A percentile compares a stretch with the other conserved stretches of the same genome.
Conservation (phyloP, 1,140 invertebrate genomes). For the Anoplolepis gracilipes region DNA sequence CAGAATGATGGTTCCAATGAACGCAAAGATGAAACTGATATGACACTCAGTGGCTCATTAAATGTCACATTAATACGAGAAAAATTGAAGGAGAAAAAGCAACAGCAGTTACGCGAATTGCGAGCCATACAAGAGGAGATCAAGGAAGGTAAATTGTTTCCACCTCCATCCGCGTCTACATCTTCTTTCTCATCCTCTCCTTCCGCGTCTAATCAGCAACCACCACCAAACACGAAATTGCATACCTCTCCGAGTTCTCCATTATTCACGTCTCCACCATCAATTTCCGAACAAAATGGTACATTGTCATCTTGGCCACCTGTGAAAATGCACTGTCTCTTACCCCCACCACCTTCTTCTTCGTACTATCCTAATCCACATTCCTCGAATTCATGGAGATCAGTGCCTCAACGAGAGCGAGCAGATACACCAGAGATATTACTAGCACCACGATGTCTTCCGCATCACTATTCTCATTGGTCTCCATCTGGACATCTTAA, state of each 20-base stretch:
- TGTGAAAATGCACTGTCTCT: constrained; percentile 84
- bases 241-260: constrained; percentile 84
- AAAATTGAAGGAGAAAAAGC: constrained; percentile 95
- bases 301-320: constrained; percentile 82
- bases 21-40: constrained; percentile 88
- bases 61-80: constrained; percentile 93
- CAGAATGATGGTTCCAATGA: constrained; percentile 86
- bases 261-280: constrained; percentile 75
- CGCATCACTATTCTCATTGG: constrained; percentile 83
- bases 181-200: constrained; percentile 80
- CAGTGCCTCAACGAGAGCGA: constrained; percentile 73
- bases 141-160: constrained; percentile 92
- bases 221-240: constrained; percentile 85
- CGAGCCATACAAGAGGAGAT: constrained; percentile 95
- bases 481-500: constrained; percentile 76
- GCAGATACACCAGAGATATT: constrained; percentile 91
- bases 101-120: constrained; percentile 94
- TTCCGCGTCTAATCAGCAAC: constrained; percentile 84
- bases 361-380: constrained; percentile 78
- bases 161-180: constrained; percentile 83
- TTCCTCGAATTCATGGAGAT: constrained; percentile 79
- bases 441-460: constrained; percentile 90
- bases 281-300: constrained; percentile 74
- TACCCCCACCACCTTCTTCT: constrained; percentile 80
- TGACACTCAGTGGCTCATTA: constrained; percentile 89